These are phyloP conservation scores for Cheumatopsyche charites DNA, from an alignment of 1,140 invertebrate species.

Conservation along the genomic window DNA sequence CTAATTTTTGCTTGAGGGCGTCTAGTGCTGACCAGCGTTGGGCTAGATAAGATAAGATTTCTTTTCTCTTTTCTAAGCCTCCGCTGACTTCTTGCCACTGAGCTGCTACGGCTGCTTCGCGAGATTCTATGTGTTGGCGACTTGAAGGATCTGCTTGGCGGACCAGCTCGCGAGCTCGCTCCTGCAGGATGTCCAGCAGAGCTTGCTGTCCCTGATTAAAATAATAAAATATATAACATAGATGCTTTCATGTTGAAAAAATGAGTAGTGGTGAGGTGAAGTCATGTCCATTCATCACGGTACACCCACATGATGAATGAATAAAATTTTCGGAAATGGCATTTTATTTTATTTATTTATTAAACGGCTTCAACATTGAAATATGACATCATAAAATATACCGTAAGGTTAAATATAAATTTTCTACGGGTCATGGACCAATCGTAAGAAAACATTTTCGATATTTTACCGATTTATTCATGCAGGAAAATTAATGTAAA, in stretches of 20 bases:
- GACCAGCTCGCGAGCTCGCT: slow-evolving; percentile 59
- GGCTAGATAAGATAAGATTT: slow-evolving; percentile 63
- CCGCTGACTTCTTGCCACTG: slow-evolving; percentile 77
- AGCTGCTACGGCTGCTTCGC: slow-evolving; percentile 64
- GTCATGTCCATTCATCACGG: too few relatives aligned
- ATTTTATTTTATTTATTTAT: too few relatives aligned
- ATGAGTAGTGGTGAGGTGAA: too few relatives aligned
- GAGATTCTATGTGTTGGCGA: slow-evolving; percentile 55
- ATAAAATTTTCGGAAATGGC: too few relatives aligned
- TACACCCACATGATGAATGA: too few relatives aligned
- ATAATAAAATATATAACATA: background rate
- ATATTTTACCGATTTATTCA: slow-evolving; percentile 12
- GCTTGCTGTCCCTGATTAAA: slow-evolving; percentile 57
- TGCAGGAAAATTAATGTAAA: background rate
- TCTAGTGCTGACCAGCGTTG: slow-evolving; percentile 78
- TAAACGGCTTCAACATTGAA: too few relatives aligned
- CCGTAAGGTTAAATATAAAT: too few relatives aligned
- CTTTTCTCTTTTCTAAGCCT: slow-evolving; percentile 70
- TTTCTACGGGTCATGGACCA: too few relatives aligned
- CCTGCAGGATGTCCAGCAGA: slow-evolving; percentile 60
- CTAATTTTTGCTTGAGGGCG: slow-evolving; percentile 71
- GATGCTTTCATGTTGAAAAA: too few relatives aligned
- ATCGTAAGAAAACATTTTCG: too few relatives aligned
- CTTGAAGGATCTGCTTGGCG: slow-evolving; percentile 58
- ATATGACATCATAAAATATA: too few relatives aligned